These are phyloP conservation scores for Myrmophylax atrothorax DNA, from an alignment of 2,113 vertebrate genomes.

Conservation along the genomic window DNA sequence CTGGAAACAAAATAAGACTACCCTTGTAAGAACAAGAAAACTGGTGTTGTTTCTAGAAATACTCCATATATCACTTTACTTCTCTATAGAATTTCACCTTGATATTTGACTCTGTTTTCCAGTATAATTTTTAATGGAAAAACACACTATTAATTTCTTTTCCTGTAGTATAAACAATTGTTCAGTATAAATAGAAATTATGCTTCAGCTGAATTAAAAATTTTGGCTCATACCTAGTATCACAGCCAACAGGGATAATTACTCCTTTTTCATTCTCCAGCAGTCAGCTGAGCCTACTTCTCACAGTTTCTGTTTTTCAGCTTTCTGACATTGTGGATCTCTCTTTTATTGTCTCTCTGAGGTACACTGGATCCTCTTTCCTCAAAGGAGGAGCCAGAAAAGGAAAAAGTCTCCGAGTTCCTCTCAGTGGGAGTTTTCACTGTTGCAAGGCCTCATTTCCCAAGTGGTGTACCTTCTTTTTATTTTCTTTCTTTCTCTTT, in stretches of 20 bases:
- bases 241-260: not conserved
- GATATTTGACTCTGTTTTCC: not conserved
- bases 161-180: not conserved
- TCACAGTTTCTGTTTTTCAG: not conserved
- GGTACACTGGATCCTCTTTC: not conserved
- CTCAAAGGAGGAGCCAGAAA: not conserved
- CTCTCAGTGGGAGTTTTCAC: not conserved
- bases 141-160: not conserved
- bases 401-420: not conserved
- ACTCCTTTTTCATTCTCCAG: not conserved
- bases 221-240: not conserved
- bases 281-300: not conserved
- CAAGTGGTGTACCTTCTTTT: not conserved
- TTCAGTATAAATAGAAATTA: slow-evolving; percentile 15
- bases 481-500: not conserved
- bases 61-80: not conserved
- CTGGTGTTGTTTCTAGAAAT: not conserved
- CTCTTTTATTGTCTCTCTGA: not conserved
- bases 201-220: not conserved
- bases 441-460: not conserved
- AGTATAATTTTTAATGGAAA: not conserved
- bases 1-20: not conserved
- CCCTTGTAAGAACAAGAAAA: not conserved
- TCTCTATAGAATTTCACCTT: not conserved
- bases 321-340: not conserved